Percentiles rank a stretch among this genome's conserved stretches.
Evolutionary conservation across 2,888 invertebrate genomes (phyloP).

Genomic region (Carcina quercana): DNA sequence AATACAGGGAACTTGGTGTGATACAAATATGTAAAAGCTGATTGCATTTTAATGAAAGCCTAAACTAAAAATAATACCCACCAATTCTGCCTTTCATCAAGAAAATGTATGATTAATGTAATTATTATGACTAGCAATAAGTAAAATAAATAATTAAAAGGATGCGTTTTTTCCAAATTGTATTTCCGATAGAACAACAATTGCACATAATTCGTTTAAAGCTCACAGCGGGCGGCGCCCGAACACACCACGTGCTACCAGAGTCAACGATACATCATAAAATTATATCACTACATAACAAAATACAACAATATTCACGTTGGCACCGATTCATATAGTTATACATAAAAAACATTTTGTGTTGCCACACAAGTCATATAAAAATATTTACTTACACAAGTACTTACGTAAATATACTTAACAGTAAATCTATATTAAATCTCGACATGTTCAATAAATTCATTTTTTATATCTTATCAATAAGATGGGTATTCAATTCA

Average conservation of each 20-base stretch:
- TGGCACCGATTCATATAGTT: slow-evolving; percentile 68
- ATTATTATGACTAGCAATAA: too few relatives aligned
- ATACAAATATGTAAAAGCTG: too few relatives aligned
- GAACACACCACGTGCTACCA: slow-evolving; percentile 43
- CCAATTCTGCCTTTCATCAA: too few relatives aligned
- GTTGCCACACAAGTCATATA: slow-evolving; percentile 61
- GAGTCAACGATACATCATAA: slow-evolving; percentile 65
- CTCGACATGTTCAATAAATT: slow-evolving; percentile 66
- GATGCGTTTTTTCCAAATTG: slow-evolving; percentile 48
- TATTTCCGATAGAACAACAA: slow-evolving; percentile 71
- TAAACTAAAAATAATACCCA: too few relatives aligned
- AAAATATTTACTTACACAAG: slow-evolving; percentile 68
- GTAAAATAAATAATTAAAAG: too few relatives aligned
- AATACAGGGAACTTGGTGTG: too few relatives aligned
- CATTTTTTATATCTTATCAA: slow-evolving; percentile 51
- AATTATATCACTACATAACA: slow-evolving; percentile 71
- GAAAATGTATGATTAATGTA: too few relatives aligned
- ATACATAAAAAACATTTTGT: slow-evolving; percentile 68
- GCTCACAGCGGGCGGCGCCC: slow-evolving; percentile 40
- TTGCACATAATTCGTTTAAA: slow-evolving; percentile 65
- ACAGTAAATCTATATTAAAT: slow-evolving; percentile 61
- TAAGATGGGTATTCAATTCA: slow-evolving; percentile 56
- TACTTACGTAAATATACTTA: slow-evolving; percentile 64
- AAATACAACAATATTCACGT: slow-evolving; percentile 72
- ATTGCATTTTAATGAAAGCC: too few relatives aligned